Conservation (phyloP, 1,140 invertebrate species). For the Drosophila navojoa region DNA sequence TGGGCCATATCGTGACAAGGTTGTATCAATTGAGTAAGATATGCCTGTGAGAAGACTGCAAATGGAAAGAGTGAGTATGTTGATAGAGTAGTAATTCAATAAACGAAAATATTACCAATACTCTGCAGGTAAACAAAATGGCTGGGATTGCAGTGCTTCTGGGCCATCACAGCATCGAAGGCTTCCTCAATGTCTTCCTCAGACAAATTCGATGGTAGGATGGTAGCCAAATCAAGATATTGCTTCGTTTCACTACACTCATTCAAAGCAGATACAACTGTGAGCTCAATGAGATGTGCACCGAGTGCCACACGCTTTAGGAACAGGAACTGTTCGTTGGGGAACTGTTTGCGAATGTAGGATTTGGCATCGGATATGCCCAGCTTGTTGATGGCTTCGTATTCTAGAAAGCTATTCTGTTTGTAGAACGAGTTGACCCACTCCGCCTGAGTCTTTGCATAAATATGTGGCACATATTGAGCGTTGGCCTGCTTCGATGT, state of each 20-base stretch:
- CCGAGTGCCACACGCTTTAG: conserved; percentile 92
- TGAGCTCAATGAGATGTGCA: conserved; percentile 72
- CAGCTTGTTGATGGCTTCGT: conserved; percentile 93
- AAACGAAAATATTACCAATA: conserved; percentile 83
- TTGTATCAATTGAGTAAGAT: conserved; percentile 89
- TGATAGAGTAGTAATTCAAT: neutral
- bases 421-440: conserved; percentile 97
- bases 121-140: conserved; percentile 85
- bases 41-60: conserved; percentile 86
- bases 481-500: conserved; percentile 91
- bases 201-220: conserved; percentile 92
- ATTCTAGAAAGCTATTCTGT: conserved; percentile 98
- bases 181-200: conserved; percentile 90
- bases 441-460: conserved; percentile 93
- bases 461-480: conserved; percentile 94
- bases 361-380: conserved; percentile 94
- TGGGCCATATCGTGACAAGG: conserved; percentile 88
- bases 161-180: conserved; percentile 87
- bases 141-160: conserved; percentile 83
- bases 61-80: neutral
- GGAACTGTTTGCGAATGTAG: conserved; percentile 92
- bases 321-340: conserved; percentile 89
- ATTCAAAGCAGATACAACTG: conserved; percentile 89
- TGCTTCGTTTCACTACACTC: conserved; percentile 90
- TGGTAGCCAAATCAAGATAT: conserved; percentile 91